A percentile compares a stretch with the other conserved stretches of the same genome.
phyloP scores from a whole-genome alignment of 2,797 vertebrate genomes.

The Tarsius wallacei region DNA sequence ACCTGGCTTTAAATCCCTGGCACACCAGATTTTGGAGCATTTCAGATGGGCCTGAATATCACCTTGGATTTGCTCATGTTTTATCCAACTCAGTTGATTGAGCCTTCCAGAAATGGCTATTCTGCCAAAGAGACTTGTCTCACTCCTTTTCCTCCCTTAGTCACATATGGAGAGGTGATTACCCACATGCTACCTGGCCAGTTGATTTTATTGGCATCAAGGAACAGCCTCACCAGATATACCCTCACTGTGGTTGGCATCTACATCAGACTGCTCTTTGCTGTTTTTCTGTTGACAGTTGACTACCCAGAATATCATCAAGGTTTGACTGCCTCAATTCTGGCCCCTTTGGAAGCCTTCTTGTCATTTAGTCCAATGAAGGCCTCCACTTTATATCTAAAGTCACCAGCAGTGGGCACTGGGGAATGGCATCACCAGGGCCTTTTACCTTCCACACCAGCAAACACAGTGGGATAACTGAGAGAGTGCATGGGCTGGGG shows the following conservation, averaged over 20 bases:
- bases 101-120: background rate
- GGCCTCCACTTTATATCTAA: background rate
- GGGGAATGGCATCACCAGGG: background rate
- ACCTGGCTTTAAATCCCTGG: background rate
- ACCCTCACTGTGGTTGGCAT: background rate
- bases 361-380: background rate
- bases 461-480: background rate
- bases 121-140: background rate
- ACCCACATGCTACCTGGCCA: background rate
- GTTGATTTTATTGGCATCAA: background rate
- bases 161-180: background rate
- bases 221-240: background rate
- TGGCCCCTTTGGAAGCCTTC: background rate
- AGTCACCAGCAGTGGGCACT: background rate
- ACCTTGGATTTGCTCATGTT: background rate
- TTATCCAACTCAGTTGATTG: background rate
- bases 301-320: background rate
- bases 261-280: background rate
- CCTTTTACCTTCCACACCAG: background rate
- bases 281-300: background rate
- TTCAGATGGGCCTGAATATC: background rate
- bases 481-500: background rate
- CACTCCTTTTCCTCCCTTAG: background rate
- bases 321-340: background rate
- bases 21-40: background rate